A percentile compares a stretch with the other conserved stretches of the same genome.
phyloP scores from a whole-genome alignment of 2,113 vertebrate genomes.

The Nannobrachium achirus region DNA sequence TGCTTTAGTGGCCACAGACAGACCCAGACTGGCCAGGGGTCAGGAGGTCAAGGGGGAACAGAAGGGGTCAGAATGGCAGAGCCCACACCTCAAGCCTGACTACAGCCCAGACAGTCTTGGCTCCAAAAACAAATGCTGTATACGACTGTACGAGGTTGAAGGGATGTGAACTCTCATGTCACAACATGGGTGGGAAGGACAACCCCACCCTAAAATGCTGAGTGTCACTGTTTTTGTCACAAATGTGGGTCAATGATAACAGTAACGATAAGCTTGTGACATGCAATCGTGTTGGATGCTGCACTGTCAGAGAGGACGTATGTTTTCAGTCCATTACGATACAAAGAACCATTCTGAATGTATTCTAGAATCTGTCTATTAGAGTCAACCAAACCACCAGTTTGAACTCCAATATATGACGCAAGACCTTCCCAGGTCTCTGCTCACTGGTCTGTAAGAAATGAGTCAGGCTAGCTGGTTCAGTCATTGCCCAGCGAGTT shows the following conservation, averaged over 20 bases:
- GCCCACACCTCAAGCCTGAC: conserved; percentile 53
- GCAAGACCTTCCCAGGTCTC: neutral
- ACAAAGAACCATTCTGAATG: neutral
- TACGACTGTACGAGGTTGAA: conserved; percentile 5
- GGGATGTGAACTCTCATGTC: conserved; percentile 22
- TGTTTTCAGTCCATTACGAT: neutral
- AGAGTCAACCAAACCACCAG: neutral
- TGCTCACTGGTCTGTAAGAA: conserved; percentile 26
- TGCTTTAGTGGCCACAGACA: conserved; percentile 11
- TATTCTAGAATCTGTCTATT: neutral
- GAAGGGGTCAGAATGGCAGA: conserved; percentile 50
- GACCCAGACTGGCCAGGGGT: conserved; percentile 37
- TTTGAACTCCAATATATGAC: neutral
- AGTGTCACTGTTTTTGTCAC: neutral
- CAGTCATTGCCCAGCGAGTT: conserved; percentile 6
- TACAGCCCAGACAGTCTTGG: conserved; percentile 54
- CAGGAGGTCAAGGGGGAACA: conserved; percentile 39
- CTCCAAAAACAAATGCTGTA: conserved; percentile 64
- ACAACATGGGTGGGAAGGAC: neutral
- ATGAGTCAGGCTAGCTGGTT: conserved; percentile 22
- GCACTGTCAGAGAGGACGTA: neutral
- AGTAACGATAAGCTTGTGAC: neutral
- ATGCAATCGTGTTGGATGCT: neutral
- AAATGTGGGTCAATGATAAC: conserved; percentile 16
- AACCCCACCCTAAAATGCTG: neutral